Base-by-base conservation (phyloP, 2,113 vertebrate genomes). In the Regulus satrapa region DNA sequence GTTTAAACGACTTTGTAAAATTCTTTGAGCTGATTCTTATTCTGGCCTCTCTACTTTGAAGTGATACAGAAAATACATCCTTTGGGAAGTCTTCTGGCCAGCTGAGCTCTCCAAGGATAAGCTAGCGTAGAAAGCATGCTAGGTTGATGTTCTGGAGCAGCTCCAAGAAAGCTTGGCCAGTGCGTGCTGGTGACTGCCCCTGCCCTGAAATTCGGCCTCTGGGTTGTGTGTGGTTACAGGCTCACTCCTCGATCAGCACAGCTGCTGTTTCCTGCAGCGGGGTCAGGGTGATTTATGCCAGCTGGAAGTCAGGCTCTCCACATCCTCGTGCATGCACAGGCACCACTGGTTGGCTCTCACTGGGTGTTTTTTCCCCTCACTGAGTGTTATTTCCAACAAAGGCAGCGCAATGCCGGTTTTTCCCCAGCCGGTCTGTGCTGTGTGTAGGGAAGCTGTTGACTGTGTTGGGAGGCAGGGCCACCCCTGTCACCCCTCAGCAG, bases 31-130 rank as follows among this genome's bases (percentile, higher is more conserved):
- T 68, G 68, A 38, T 56, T 59, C 61, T 87, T 86, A 52, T 36
- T 84, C 51, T 92, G 91, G 43, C 55, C 64, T 83, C 67, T 83
- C 11, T 66, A n/a, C 77, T 92, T 51, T 90, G 79, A 86, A 76
- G 85, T 67, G 25, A 43, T 40, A 20, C 48, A 68, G 91, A 34
- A 94, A 94, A 81, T 59, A 9, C 17, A 80, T 88, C 46, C 43
- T 90, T 86, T 88, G 88, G 72, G 79, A 71, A 78, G 43, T 11
- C 41, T 45, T 88, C 68, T 86, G 79, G 72, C 67, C 83, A 88
- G 81, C 45, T 58, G 82, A 73, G 71, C 67, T 85, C 75, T 94
- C 41, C 38, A 64, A 54, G 88, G 89, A 26, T 18, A 25, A 46
- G 55, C 55, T 14, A 71, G n/a, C n/a, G n/a, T n/a, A n/a, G 85